A percentile compares a stretch with the other conserved stretches of the same genome.
These are phyloP conservation scores for Cichladusa arquata DNA, from an alignment of 2,113 vertebrate genomes.

Conservation along the genomic window DNA sequence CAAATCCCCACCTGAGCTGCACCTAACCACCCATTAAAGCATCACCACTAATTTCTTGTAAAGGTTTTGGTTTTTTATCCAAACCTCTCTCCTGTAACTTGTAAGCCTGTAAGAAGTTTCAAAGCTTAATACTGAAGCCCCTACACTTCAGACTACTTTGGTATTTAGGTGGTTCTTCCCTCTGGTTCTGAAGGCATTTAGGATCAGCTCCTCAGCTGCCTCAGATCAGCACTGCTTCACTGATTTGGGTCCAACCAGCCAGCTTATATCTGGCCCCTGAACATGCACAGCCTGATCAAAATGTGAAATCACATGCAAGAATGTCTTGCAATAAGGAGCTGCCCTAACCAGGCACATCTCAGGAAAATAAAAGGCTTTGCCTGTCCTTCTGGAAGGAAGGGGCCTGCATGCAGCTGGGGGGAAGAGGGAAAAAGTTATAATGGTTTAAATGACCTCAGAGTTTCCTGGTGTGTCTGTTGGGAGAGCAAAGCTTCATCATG, in stretches of 20 bases:
- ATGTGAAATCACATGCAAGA: neutral
- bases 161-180: neutral
- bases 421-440: neutral
- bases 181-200: neutral
- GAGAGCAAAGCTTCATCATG: neutral
- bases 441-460: conserved; percentile 47
- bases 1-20: neutral
- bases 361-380: neutral
- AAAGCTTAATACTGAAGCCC: neutral
- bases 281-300: neutral
- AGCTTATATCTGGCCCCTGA: neutral
- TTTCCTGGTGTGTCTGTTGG: conserved; percentile 27
- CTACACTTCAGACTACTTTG: neutral
- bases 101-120: neutral
- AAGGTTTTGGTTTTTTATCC: neutral
- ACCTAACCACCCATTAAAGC: neutral
- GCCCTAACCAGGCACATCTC: neutral
- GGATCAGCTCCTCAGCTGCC: conserved; percentile 2
- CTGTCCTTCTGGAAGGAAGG: conserved; percentile 15
- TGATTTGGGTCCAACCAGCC: neutral
- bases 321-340: neutral
- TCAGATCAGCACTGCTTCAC: neutral
- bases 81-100: neutral
- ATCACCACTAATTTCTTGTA: neutral
- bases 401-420: neutral